phyloP scores from a whole-genome alignment of 2,113 vertebrate species.

The Sterrhoptilus dennistouni region DNA sequence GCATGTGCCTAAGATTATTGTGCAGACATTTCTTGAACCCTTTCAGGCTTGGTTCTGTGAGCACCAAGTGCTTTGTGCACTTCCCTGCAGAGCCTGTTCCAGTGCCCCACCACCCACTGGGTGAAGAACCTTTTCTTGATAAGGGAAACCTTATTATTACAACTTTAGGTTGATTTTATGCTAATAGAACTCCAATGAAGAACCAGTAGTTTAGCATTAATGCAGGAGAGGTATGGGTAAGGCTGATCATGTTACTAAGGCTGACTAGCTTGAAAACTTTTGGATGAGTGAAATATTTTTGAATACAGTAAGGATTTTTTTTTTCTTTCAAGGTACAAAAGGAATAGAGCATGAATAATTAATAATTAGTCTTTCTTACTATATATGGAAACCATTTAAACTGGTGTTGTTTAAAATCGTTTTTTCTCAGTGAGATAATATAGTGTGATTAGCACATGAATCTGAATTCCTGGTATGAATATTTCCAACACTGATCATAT shows the following conservation, averaged over 20 bases:
- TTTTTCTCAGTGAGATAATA: background rate
- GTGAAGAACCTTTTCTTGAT: background rate
- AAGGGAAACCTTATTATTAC: background rate
- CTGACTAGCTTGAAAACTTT: background rate
- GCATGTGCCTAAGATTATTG: background rate
- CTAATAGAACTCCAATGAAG: background rate
- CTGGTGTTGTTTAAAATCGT: background rate
- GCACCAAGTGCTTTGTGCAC: no score
- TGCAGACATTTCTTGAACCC: background rate
- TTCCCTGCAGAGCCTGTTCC: background rate
- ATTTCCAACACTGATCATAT: background rate
- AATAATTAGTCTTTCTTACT: background rate
- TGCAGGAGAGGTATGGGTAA: background rate
- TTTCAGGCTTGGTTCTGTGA: background rate
- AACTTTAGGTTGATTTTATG: background rate
- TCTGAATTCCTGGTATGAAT: background rate
- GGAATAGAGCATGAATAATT: background rate
- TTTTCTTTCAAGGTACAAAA: background rate
- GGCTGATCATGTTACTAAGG: background rate
- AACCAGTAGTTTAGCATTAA: background rate
- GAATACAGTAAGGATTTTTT: background rate
- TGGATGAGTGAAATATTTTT: background rate
- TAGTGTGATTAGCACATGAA: background rate
- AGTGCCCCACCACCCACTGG: rapidly evolving
- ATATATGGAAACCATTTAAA: background rate